Percentiles rank a stretch among this genome's conserved stretches.
Evolutionary conservation across 2,113 vertebrate species (phyloP).

Genomic region (Ictalurus furcatus): DNA sequence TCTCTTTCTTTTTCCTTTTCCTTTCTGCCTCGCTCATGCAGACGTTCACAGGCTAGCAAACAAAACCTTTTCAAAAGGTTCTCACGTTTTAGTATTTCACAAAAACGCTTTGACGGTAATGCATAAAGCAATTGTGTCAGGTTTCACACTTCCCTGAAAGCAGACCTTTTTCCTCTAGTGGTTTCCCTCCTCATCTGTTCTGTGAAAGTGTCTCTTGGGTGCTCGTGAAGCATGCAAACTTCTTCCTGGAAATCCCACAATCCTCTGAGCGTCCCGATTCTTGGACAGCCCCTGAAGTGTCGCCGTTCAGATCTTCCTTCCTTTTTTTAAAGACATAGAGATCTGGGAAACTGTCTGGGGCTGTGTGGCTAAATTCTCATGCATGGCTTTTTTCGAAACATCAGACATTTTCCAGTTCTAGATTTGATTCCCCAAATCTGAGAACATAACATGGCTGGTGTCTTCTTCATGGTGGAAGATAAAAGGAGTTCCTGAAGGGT

Average conservation of each 20-base stretch:
- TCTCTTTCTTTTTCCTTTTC: constrained; percentile 24
- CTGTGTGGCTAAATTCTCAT: not conserved
- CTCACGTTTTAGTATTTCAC: not conserved
- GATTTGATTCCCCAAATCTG: not conserved
- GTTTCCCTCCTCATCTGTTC: constrained; percentile 9
- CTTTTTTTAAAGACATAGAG: not conserved
- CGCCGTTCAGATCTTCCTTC: not conserved
- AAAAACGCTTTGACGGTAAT: not conserved
- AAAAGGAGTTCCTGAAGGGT: not conserved
- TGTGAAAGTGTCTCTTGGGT: constrained; percentile 9
- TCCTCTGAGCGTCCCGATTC: constrained; percentile 18
- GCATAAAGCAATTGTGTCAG: not conserved
- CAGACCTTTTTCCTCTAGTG: not conserved
- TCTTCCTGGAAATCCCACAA: constrained; percentile 37
- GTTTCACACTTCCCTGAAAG: constrained; percentile 22
- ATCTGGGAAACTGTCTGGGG: not conserved
- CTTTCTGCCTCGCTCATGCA: constrained; percentile 12
- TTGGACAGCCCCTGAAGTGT: constrained; percentile 4
- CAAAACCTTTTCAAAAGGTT: not conserved
- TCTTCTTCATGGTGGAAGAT: not conserved
- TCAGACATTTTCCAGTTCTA: not conserved
- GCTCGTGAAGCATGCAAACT: not conserved
- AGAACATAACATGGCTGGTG: not conserved
- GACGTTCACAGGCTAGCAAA: not conserved
- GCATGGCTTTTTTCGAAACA: not conserved